Evolutionary conservation across 2,888 invertebrate species (phyloP).

Genomic region (Tridacna gigas): DNA sequence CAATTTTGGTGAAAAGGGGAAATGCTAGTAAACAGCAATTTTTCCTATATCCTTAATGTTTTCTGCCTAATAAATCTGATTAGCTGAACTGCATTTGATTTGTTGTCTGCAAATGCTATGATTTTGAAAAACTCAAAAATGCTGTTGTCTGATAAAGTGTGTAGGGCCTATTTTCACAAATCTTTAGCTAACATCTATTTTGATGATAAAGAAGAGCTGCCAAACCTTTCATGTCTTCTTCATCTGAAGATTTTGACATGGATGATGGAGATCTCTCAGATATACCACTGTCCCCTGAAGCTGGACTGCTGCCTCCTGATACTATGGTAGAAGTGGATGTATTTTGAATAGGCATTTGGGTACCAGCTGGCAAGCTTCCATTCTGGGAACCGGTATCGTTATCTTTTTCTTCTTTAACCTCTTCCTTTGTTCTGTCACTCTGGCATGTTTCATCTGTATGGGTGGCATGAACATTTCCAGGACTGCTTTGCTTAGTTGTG

Average conservation of each 20-base stretch:
- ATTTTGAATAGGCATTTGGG: constrained; percentile 10
- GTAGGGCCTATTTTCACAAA: too few relatives aligned
- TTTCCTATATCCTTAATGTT: too few relatives aligned
- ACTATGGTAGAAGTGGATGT: constrained; percentile 13
- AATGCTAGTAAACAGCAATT: too few relatives aligned
- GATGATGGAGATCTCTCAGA: constrained; percentile 51
- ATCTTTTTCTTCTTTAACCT: background rate
- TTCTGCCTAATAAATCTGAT: too few relatives aligned
- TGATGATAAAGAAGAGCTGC: background rate
- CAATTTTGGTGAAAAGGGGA: too few relatives aligned
- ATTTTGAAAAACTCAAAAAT: too few relatives aligned
- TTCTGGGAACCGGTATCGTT: background rate
- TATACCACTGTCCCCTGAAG: constrained; percentile 43
- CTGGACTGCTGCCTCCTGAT: constrained; percentile 45
- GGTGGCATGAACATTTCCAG: background rate
- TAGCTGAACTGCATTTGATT: too few relatives aligned
- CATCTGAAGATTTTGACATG: constrained; percentile 27
- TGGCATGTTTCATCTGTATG: background rate
- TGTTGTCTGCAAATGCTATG: too few relatives aligned
- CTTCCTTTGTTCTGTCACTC: background rate
- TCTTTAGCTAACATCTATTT: too few relatives aligned
- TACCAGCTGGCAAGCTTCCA: background rate
- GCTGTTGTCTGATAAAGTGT: too few relatives aligned
- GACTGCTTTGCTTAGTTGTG: background rate
- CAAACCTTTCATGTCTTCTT: constrained; percentile 28